Evolutionary conservation across 30 jellyfish, hydroid and myxozoan species (phyloP), one percentile per base, ranked within the genome.

Genomic region (Aurelia sp.): DNA sequence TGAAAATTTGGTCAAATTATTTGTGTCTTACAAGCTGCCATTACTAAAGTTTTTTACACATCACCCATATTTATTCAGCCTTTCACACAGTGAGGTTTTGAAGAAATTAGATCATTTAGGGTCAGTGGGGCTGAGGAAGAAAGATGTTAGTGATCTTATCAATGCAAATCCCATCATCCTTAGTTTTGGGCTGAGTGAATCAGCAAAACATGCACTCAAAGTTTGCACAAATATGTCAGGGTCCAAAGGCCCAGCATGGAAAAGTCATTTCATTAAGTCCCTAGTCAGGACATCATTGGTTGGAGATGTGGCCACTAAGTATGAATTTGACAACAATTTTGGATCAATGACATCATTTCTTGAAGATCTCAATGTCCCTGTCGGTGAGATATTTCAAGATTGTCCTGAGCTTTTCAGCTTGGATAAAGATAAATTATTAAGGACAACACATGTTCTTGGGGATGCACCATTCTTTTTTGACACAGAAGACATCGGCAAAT

Each of bases 381-480:
- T 82, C 7, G 73, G 72, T 48, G 81, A 71, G 15, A 48, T 82
- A 3, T 82, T 82, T 51, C 53, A 52, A 59, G 57, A 41, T 16
- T 69, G 79, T 50, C 91, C 91, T 3, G 69, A 41, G 16, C 47
- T 82, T 27, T 82, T 82, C 41, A 82, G 91, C 48, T 22, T 68
- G 8, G 60, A 33, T 12, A 82, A 66, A 65, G 85, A 59, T 7
- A 33, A 59, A 59, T 23, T 82, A 11, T 20, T 13, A 20, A 44
- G 74, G 35, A 52, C 66, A 31, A 47, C 73, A 41, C 85, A 70
- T 50, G 60, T 51, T 50, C 79, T 82, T 7, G 74, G 85, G 13
- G 85, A 62, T 31, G 63, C 85, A 27, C 91, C 91, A 15, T 71
- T 82, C 69, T 82, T 69, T 61, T 82, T 82, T 82, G 91, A 82